Conservation (phyloP, 2,113 vertebrate genomes). For the Hypocryptadius cinnamomeus region DNA sequence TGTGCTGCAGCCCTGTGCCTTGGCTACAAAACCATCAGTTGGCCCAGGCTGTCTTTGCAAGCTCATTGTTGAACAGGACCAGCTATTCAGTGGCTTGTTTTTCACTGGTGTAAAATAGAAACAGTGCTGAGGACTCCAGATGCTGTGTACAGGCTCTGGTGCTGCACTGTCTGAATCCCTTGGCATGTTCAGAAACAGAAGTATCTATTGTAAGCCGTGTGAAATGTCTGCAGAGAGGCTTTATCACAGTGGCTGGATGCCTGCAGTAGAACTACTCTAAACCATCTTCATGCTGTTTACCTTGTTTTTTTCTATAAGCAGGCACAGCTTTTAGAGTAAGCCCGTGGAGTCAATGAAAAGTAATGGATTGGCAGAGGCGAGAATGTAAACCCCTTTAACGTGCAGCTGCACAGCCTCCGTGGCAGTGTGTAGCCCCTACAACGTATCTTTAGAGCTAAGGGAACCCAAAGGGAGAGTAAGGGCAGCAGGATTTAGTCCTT, state of each 20-base stretch:
- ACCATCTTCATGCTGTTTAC: background rate
- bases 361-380: background rate
- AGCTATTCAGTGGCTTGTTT: background rate
- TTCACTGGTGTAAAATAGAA: background rate
- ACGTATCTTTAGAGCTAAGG: background rate
- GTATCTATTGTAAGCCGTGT: background rate
- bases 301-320: background rate
- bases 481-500: background rate
- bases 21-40: background rate
- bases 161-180: background rate
- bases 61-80: background rate
- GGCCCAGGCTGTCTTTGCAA: background rate
- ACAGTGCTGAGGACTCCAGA: background rate
- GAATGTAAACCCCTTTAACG: background rate
- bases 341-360: background rate
- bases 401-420: background rate
- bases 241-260: background rate
- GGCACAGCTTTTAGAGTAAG: background rate
- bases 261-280: background rate
- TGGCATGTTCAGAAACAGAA: background rate
- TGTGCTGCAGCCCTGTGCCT: background rate
- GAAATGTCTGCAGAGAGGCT: background rate
- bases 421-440: rapidly evolving
- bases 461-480: background rate
- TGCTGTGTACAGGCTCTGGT: background rate